Conservation (phyloP, 2,888 invertebrate species). For the Lysandra coridon region DNA sequence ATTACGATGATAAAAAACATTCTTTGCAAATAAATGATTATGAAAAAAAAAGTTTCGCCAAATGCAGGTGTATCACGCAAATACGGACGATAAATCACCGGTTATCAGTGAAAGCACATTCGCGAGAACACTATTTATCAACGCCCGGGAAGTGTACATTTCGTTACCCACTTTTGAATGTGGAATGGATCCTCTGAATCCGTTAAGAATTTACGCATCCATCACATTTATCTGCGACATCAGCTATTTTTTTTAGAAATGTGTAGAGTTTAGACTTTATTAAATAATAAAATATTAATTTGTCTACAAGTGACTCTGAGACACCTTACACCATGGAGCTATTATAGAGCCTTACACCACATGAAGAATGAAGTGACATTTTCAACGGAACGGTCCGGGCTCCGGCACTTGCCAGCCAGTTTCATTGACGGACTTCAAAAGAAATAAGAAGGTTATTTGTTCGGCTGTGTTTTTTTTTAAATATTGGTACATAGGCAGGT, state of each 20-base stretch:
- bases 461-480: not conserved
- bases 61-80: slow-evolving; percentile 10
- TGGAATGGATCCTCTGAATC: not conserved
- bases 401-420: too few relatives aligned
- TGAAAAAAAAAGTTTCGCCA: not conserved
- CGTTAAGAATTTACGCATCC: slow-evolving; percentile 11
- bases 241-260: not conserved
- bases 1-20: too few relatives aligned
- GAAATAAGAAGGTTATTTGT: too few relatives aligned
- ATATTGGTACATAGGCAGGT: too few relatives aligned
- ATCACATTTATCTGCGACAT: not conserved
- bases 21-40: not conserved
- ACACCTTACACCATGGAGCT: too few relatives aligned
- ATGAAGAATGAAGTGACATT: too few relatives aligned
- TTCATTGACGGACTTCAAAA: too few relatives aligned
- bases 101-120: slow-evolving; percentile 30
- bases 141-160: not conserved
- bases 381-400: too few relatives aligned
- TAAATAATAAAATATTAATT: too few relatives aligned
- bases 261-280: not conserved
- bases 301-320: too few relatives aligned
- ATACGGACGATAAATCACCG: slow-evolving; percentile 21
- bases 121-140: slow-evolving; percentile 13
- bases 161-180: not conserved
- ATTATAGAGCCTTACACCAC: too few relatives aligned